Percentiles rank a stretch among this genome's conserved stretches.
These are phyloP conservation scores for Platorchestia sp. DNA, from an alignment of 1,140 invertebrate genomes.

Conservation along the genomic window DNA sequence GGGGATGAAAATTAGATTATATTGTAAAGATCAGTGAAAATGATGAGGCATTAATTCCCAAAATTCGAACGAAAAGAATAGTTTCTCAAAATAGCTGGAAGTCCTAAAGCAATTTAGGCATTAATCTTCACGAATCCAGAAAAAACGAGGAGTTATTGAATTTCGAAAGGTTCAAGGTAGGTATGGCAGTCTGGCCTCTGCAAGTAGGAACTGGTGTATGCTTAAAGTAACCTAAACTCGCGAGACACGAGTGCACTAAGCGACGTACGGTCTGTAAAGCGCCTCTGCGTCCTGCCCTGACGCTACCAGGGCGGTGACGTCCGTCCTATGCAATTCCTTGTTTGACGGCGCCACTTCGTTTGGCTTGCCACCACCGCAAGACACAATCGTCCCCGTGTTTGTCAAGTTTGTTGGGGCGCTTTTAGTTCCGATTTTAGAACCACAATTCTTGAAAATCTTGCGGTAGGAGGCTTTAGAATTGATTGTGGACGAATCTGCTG, in stretches of 20 bases:
- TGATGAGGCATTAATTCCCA: no score
- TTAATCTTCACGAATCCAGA: no score
- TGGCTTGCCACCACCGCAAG: not conserved
- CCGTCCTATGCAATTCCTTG: not conserved
- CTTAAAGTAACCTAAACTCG: no score
- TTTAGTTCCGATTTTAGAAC: not conserved
- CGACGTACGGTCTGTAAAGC: conserved; percentile 44
- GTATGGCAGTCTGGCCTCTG: no score
- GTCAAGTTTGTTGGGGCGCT: not conserved
- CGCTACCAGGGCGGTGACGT: not conserved
- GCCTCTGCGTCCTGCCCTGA: not conserved
- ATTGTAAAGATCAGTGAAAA: not conserved
- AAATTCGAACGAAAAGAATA: no score
- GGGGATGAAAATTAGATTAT: not conserved
- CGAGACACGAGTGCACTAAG: not conserved
- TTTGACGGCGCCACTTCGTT: not conserved
- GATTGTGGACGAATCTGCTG: conserved; percentile 9
- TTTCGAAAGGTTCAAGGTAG: no score
- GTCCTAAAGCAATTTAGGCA: no score
- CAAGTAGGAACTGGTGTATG: no score
- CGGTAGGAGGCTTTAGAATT: conserved; percentile 1
- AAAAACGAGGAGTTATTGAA: no score
- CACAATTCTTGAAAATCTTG: not conserved
- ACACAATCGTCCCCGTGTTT: not conserved
- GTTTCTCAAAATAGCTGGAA: no score